These are phyloP conservation scores for Dimorphilus gyrociliatus DNA, from an alignment of 2,888 invertebrate genomes.

Conservation along the genomic window DNA sequence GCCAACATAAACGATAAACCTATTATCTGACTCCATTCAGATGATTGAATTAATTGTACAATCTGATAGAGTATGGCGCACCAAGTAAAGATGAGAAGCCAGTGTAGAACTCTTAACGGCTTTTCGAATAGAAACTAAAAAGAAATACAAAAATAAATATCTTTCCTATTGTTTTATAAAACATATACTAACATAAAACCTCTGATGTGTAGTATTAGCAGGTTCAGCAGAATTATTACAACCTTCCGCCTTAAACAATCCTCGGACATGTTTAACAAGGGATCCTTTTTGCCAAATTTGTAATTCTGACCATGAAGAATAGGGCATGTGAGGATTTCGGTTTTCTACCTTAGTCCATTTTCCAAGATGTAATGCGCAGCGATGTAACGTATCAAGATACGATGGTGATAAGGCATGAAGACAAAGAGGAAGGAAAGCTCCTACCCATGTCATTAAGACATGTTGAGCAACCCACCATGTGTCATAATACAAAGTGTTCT, in stretches of 20 bases:
- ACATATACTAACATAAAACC: constrained; percentile 65
- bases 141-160: constrained; percentile 13
- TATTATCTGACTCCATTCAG: constrained; percentile 79
- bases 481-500: constrained; percentile 54
- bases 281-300: constrained; percentile 60
- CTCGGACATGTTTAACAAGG: constrained; percentile 53
- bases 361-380: constrained; percentile 74
- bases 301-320: constrained; percentile 44
- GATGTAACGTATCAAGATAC: constrained; percentile 74
- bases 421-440: constrained; percentile 61
- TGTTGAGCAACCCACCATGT: constrained; percentile 67
- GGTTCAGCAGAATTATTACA: constrained; percentile 73
- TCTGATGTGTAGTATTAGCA: constrained; percentile 56
- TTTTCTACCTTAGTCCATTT: constrained; percentile 52
- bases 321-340: constrained; percentile 45
- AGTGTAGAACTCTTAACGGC: constrained; percentile 58
- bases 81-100: constrained; percentile 49
- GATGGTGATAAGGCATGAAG: constrained; percentile 51
- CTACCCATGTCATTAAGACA: constrained; percentile 57
- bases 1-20: constrained; percentile 68
- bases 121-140: constrained; percentile 69
- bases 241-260: constrained; percentile 57
- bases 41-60: constrained; percentile 56
- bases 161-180: too few species aligned
- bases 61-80: constrained; percentile 55